Percentiles rank a stretch among this genome's conserved stretches.
Conservation (phyloP, 2,113 vertebrate genomes). For the Macaca nemestrina region DNA sequence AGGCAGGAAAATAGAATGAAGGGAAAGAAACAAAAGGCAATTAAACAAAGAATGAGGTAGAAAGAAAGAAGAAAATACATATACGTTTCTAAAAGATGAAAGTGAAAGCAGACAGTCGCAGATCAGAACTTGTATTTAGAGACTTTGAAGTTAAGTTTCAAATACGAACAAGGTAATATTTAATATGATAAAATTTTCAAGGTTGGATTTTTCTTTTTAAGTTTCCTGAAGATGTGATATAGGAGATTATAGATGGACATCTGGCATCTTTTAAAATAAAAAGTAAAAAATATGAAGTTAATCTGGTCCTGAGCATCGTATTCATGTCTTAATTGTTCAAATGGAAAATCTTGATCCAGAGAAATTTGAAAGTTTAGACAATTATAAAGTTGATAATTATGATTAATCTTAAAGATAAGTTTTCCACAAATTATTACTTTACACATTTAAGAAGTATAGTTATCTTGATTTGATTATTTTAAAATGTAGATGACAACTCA, state of each 20-base stretch:
- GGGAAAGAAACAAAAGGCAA: neutral
- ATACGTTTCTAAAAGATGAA: neutral
- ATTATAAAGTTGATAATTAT: neutral
- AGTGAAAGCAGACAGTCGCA: neutral
- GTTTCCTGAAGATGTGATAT: neutral
- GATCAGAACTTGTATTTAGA: neutral
- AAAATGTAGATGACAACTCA: neutral
- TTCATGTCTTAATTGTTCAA: neutral
- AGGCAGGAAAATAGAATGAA: neutral
- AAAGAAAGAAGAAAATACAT: neutral
- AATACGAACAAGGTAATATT: neutral
- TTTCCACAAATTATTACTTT: neutral
- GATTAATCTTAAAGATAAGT: neutral
- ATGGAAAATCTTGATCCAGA: neutral
- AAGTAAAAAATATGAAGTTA: neutral
- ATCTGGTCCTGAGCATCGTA: neutral
- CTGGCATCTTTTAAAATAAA: neutral
- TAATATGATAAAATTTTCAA: neutral
- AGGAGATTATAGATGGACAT: neutral
- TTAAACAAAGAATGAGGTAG: neutral
- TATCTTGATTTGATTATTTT: neutral
- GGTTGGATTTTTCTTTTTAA: neutral
- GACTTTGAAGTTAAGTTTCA: constrained; percentile 6
- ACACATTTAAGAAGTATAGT: neutral
- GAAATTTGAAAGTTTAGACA: neutral